Base-by-base conservation (phyloP, 2,888 invertebrate species). In the Formica aserva region DNA sequence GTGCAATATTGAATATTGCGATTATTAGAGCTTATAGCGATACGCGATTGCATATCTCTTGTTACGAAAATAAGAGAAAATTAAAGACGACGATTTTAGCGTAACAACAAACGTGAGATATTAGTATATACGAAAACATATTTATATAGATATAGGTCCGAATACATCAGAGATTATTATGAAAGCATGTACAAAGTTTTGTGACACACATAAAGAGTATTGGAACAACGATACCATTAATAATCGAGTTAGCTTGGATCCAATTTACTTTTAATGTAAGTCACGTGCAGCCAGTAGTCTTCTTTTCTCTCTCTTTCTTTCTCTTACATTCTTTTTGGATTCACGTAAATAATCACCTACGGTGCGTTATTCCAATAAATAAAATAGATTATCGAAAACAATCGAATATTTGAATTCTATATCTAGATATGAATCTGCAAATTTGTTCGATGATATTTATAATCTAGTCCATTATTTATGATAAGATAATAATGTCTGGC, bases 281-380 rank as follows among this genome's bases (percentile, higher is more conserved):
- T 41, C 67, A 77, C 77, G 77, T 67, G 77, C 67, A 77, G 55
- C 29, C 13, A 77, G 11, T 11, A 9, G 22, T 15, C n/a, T 26
- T n/a, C n/a, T 69, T 6, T 32, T 32, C 6, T 32, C 32, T 32
- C 6, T 32, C 32, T 32, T 26, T n/a, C n/a, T 67, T 13, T 15
- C 48, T 22, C 38, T 38, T 35, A 57, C 22, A n/a, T 26, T 55
- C 3, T 32, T n/a, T 41, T 26, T 26, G 4, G 0, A 71, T 1
- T 57, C 41, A n/a, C 9, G 22, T 45, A 60, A 60, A 67, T 22
- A 57, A 45, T 55, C 5, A 32, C 8, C 41, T 55, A 38, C 32
- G 4, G 26, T 69, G 32, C 6, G 11, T 41, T 69, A 69, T 22
- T 8, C 18, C 9, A 18, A 65, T 65, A 65, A 26, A 63, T 48